Base-by-base conservation (phyloP, 2,888 invertebrate species). In the Pecten maximus region DNA sequence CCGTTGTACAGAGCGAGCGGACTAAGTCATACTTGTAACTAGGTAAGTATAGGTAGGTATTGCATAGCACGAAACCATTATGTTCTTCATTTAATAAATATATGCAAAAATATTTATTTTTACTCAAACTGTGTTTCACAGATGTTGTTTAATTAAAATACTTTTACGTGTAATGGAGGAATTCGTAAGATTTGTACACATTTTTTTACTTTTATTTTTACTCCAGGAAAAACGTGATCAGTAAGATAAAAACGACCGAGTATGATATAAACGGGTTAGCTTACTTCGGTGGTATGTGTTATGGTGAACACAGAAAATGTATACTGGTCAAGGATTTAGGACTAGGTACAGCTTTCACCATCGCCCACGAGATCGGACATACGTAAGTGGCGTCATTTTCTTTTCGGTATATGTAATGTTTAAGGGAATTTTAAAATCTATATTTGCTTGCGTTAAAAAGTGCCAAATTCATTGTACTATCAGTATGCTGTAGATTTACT, bases 311-410 rank as follows among this genome's bases (percentile, higher is more conserved):
- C 40, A 16, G 19, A 0, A 89, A 87, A 28, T 87, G 89, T 87
- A 40, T 87, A 28, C 15, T 89, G 44, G 87, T 35, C 0, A 86
- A 40, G 40, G 89, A 89, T 89, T 23, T 35, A 28, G 89, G 89
- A 44, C 87, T 89, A 23, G 89, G 89, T 40, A 89, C 89, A 23
- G 89, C 89, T 8, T 87, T 89, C 35, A 89, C 86, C 28, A 86
- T 89, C 0, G 86, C 89, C 28, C 89, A 89, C 87, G 89, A 89
- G 44, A 40, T 89, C 23, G 89, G 89, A 87, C 89, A 89, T 89
- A 40, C 87, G 89, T 89, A 87, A 86, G 89, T 74, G 28, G n/a
- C n/a, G 2, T 15, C 16, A 23, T 39, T 15, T 6, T 15, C 44
- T 28, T 88, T 44, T 2, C n/a, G n/a, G n/a, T n/a, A n/a, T n/a